Percentiles rank a stretch among this genome's conserved stretches.
Evolutionary conservation across 1,140 invertebrate genomes (phyloP).

Genomic region (Conus betulinus): DNA sequence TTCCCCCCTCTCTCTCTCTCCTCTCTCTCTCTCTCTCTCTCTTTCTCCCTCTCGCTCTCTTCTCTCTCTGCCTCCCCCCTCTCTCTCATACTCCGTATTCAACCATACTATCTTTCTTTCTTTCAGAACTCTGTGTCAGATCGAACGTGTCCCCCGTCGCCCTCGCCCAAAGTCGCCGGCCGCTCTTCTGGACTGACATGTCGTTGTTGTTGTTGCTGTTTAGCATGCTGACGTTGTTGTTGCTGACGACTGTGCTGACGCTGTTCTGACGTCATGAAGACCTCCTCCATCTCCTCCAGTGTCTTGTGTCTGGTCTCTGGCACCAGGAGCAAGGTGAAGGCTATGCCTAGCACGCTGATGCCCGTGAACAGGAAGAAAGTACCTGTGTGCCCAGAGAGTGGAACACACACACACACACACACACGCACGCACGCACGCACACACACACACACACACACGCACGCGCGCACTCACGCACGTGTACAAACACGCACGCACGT

Average conservation of each 20-base stretch:
- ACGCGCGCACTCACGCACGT: not conserved
- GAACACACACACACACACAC: not conserved
- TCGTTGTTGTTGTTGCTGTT: not conserved
- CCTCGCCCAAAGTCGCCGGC: not conserved
- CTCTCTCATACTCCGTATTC: too few relatives aligned
- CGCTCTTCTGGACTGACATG: not conserved
- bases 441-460: not conserved
- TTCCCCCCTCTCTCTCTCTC: too few relatives aligned
- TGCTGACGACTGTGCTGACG: not conserved
- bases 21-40: too few relatives aligned
- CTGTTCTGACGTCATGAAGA: conserved; percentile 71
- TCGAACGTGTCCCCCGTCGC: not conserved
- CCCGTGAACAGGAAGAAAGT: conserved; percentile 88
- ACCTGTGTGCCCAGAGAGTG: conserved; percentile 64
- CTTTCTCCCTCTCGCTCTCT: not conserved
- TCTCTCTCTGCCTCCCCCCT: not conserved
- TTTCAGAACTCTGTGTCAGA: not conserved
- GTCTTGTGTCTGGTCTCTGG: conserved; percentile 88
- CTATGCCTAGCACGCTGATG: conserved; percentile 84
- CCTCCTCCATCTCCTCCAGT: conserved; percentile 87
- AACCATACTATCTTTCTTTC: too few relatives aligned
- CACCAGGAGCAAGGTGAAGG: conserved; percentile 82
- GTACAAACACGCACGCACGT: not conserved
- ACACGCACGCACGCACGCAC: not conserved
- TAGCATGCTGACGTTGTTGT: not conserved